Conservation (phyloP, 2,888 invertebrate species). For the Notodromas monacha region DNA sequence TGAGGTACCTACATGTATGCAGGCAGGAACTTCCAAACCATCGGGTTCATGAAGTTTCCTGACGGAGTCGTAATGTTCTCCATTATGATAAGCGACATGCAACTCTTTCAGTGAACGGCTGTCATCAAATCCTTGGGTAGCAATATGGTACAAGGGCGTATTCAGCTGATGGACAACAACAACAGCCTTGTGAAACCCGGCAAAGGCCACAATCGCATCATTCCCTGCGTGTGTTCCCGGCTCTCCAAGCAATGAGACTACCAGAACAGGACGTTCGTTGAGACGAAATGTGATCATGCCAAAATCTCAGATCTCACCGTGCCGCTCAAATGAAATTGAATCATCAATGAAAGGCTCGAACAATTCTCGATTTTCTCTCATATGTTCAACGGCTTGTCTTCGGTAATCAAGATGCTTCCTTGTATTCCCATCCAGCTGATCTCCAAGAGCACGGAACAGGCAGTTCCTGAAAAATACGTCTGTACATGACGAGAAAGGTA, state of each 20-base stretch:
- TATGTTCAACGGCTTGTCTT: constrained; percentile 18
- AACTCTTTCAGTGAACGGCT: no score
- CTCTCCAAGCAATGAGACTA: constrained; percentile 13
- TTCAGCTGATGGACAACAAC: constrained; percentile 19
- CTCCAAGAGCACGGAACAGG: constrained; percentile 20
- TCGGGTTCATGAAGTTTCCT: no score
- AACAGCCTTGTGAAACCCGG: constrained; percentile 16
- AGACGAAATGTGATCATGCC: not conserved
- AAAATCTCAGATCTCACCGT: constrained; percentile 14
- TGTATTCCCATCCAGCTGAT: constrained; percentile 19
- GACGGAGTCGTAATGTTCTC: constrained; percentile 19
- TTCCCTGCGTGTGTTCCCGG: constrained; percentile 22
- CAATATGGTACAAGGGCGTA: constrained; percentile 15
- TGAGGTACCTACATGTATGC: no score
- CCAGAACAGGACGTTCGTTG: constrained; percentile 8
- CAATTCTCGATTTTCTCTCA: constrained; percentile 16
- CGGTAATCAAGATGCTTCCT: constrained; percentile 18
- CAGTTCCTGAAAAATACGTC: constrained; percentile 19
- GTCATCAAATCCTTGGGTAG: constrained; percentile 9
- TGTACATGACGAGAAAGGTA: no score
- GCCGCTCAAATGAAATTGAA: constrained; percentile 18
- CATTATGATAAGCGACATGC: constrained; percentile 20
- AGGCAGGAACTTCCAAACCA: no score
- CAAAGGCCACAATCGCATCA: constrained; percentile 21
- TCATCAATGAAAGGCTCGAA: constrained; percentile 22